Evolutionary conservation across 2,888 invertebrate genomes (phyloP).

Genomic region (Prosapia bicincta): DNA sequence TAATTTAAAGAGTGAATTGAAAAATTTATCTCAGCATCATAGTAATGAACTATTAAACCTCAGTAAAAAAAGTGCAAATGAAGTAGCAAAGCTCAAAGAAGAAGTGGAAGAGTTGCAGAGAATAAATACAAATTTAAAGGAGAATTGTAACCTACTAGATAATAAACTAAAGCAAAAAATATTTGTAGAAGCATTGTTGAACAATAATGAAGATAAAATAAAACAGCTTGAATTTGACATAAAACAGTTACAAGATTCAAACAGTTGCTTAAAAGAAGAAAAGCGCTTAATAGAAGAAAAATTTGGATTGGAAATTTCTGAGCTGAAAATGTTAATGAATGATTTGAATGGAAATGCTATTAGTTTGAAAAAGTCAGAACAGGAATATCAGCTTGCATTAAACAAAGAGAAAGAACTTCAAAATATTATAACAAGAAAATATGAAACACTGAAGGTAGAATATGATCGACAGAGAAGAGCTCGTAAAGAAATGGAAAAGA

Average conservation of each 20-base stretch:
- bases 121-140: conserved; percentile 16
- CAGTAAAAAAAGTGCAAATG: conserved; percentile 16
- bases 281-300: conserved; percentile 11
- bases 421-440: conserved; percentile 39
- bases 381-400: conserved; percentile 12
- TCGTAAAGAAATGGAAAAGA: conserved; percentile 40
- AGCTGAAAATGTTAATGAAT: conserved; percentile 4
- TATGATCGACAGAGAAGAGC: conserved; percentile 16
- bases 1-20: conserved; percentile 52
- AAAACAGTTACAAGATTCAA: conserved; percentile 35
- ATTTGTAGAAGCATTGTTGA: conserved; percentile 28
- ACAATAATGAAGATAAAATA: conserved; percentile 43
- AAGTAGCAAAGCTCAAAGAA: conserved; percentile 18
- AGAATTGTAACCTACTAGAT: conserved; percentile 7
- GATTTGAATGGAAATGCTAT: conserved; percentile 9
- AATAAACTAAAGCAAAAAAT: not conserved
- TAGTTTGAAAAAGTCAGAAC: conserved; percentile 13
- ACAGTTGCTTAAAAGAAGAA: conserved; percentile 36
- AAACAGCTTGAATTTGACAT: conserved; percentile 43
- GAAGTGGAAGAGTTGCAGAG: conserved; percentile 23
- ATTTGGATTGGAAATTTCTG: conserved; percentile 10
- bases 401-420: conserved; percentile 37
- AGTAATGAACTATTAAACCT: conserved; percentile 15
- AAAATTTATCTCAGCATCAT: conserved; percentile 41
- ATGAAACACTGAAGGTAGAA: conserved; percentile 39